Evolutionary conservation across 2,113 vertebrate genomes (phyloP), one percentile per base, ranked within the genome.

Genomic region (Indri indri): DNA sequence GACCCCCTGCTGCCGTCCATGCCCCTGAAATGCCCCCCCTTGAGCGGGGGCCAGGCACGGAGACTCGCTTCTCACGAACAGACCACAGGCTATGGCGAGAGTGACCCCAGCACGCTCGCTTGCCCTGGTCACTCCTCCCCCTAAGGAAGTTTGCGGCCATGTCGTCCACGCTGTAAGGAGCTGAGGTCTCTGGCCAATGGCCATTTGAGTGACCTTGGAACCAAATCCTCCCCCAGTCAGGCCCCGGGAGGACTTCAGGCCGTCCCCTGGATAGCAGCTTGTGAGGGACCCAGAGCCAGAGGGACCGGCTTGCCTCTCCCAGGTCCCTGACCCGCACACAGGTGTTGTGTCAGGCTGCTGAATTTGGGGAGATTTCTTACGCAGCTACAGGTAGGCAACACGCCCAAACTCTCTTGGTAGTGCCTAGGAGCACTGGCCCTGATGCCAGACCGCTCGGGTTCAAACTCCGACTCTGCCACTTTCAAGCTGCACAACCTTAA

Each of bases 71-170:
- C 22, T 47, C 10, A 1, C 0, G 8, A 52, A 12, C 0, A 27
- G 27, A 27, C 37, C 18, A 6, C 0, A 1, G 17, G 13, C 22
- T 8, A 3, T 0, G 0, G 68, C 20, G 17, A 12, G 30, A 8
- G 80, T 5, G 65, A 82, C 3, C 12, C 12, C 9, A 17, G 71
- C 2, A 8, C 20, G 37, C 42, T 87, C 2, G 5, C 14, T 34
- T 12, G 61, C 61, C 7, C 11, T 23, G 10, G 40, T 34, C 9
- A 18, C 6, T 57, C 1, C 30, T 79, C 9, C 0, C 13, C 45
- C 3, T 68, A 47, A 59, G 11, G 52, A 27, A 22, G 14, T 34
- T 10, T 20, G 50, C 10, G 0, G 13, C 13, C 50, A 9, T 1
- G 7, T 7, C 6, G 7, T 30, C 20, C n/a, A 10, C 0, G 0